phyloP scores from a whole-genome alignment of 1,140 invertebrate genomes.

The Magallana angulata region DNA sequence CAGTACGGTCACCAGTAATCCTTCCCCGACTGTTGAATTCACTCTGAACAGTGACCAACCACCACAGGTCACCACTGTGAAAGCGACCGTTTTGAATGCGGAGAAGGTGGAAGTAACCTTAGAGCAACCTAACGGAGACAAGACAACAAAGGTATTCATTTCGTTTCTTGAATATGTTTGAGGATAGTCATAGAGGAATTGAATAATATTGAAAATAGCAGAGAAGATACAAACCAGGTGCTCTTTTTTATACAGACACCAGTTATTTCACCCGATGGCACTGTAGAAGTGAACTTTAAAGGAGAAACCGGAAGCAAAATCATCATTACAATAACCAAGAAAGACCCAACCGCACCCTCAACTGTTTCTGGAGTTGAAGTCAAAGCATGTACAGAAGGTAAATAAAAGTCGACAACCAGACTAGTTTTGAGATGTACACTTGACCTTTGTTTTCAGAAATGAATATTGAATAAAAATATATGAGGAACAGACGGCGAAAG shows the following conservation, averaged over 20 bases:
- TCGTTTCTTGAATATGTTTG: too few relatives aligned
- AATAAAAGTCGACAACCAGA: neutral
- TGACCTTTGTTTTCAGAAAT: neutral
- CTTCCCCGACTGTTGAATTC: neutral
- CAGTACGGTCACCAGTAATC: neutral
- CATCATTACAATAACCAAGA: neutral
- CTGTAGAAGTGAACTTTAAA: neutral
- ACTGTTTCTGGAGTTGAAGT: neutral
- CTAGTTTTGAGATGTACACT: neutral
- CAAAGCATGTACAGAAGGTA: slow-evolving; percentile 6
- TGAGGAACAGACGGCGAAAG: too few relatives aligned
- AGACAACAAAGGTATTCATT: neutral
- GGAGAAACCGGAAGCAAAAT: neutral
- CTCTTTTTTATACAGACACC: neutral
- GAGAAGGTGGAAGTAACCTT: neutral
- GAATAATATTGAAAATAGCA: neutral
- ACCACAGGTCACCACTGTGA: neutral
- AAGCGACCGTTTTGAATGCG: neutral
- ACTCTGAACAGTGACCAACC: neutral
- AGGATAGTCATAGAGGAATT: neutral
- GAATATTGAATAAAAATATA: too few relatives aligned
- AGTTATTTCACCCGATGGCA: neutral
- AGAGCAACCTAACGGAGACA: neutral
- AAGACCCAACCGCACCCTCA: neutral
- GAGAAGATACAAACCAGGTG: neutral